Evolutionary conservation across 2,888 invertebrate genomes (phyloP).

Genomic region (Drosophila nigricruria): DNA sequence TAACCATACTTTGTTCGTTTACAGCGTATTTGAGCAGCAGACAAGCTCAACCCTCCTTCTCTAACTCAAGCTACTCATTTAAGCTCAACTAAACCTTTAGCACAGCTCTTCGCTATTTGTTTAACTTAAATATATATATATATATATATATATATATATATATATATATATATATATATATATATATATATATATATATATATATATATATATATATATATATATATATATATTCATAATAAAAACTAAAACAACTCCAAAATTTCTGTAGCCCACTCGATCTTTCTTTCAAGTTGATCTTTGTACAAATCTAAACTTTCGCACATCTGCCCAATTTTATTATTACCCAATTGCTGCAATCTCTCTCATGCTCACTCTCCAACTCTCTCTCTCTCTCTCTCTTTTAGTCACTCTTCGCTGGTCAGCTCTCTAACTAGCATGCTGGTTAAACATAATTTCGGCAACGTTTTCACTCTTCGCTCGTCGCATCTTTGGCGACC

Average conservation of each 20-base stretch:
- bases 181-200: not conserved
- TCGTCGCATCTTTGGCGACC: conserved; percentile 10
- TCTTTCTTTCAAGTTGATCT: not conserved
- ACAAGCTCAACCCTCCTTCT: no score
- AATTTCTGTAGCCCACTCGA: not conserved
- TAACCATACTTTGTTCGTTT: no score
- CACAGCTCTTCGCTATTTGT: no score
- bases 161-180: not conserved
- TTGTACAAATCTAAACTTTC: conserved; percentile 1
- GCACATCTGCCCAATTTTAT: conserved; percentile 4
- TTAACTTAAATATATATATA: not conserved
- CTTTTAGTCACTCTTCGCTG: not conserved
- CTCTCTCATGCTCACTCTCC: not conserved
- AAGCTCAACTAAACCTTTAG: no score
- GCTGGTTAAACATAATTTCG: conserved; percentile 15
- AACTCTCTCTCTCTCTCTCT: conserved; percentile 11
- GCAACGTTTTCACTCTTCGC: conserved; percentile 30
- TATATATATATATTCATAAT: no score
- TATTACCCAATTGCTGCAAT: conserved; percentile 11
- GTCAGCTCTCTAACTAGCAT: conserved; percentile 1
- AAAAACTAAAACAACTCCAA: not conserved
- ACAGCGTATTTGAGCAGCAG: no score
- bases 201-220: not conserved
- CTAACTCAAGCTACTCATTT: no score
- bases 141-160: not conserved